Conservation (phyloP, 2,888 invertebrate species). For the Ormyrus thymus region DNA sequence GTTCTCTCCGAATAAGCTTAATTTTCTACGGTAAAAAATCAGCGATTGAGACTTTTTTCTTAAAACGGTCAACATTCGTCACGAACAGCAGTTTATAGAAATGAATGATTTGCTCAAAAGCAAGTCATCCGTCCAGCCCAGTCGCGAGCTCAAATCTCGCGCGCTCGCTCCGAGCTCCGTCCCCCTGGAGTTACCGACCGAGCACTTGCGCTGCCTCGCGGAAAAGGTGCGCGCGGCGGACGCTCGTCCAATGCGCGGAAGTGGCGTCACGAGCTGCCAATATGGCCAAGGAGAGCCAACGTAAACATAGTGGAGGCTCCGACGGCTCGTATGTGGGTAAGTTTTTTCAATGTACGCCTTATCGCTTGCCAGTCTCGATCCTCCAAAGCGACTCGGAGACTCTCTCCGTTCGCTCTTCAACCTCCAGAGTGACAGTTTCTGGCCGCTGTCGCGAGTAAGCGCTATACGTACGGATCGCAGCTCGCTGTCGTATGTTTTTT, state of each 20-base stretch:
- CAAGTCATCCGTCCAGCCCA: no score
- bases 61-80: no score
- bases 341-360: conserved; percentile 59
- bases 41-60: no score
- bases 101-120: no score
- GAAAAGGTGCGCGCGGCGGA: conserved; percentile 58
- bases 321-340: conserved; percentile 72
- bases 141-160: conserved; percentile 2
- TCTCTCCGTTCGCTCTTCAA: not conserved
- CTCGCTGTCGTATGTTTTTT: conserved; percentile 36
- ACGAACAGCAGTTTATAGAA: no score
- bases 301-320: conserved; percentile 76
- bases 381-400: not conserved
- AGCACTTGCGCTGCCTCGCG: not conserved
- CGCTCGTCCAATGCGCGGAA: conserved; percentile 60
- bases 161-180: not conserved
- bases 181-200: not conserved
- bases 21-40: no score
- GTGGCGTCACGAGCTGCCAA: conserved; percentile 70
- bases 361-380: not conserved
- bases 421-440: not conserved
- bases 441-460: not conserved
- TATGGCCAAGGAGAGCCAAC: conserved; percentile 76
- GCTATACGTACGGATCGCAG: not conserved
- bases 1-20: no score